Percentiles rank a stretch among this genome's conserved stretches.
These are phyloP conservation scores for Listronotus oregonensis DNA, from an alignment of 1,140 invertebrate genomes.

Conservation along the genomic window DNA sequence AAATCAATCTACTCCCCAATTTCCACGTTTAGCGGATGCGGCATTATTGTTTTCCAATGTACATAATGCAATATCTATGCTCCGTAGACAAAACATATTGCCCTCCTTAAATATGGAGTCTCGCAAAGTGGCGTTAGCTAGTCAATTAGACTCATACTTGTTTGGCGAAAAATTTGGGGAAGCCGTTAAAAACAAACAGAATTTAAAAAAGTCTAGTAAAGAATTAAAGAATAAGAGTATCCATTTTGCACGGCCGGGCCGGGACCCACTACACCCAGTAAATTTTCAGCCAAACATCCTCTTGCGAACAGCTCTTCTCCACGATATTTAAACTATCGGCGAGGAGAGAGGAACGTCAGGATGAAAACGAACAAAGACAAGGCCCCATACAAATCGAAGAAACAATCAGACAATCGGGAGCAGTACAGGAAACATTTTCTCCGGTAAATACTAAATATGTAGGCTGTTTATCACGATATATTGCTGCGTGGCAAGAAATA, in stretches of 20 bases:
- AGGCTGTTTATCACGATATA: neutral
- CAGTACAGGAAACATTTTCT: neutral
- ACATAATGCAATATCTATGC: neutral
- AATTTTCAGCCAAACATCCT: neutral
- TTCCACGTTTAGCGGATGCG: neutral
- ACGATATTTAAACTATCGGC: neutral
- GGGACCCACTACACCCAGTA: neutral
- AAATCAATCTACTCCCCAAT: neutral
- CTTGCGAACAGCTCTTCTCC: neutral
- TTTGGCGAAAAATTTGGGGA: neutral
- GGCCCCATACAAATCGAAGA: neutral
- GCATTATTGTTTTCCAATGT: slow-evolving; percentile 3
- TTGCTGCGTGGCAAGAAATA: slow-evolving; percentile 5
- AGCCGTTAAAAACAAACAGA: neutral
- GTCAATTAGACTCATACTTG: neutral
- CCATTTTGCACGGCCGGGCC: neutral
- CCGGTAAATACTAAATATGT: slow-evolving; percentile 5
- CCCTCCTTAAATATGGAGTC: neutral
- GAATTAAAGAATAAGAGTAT: neutral
- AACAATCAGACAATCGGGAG: neutral
- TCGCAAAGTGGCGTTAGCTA: neutral
- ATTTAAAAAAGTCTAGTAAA: neutral
- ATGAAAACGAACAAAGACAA: neutral
- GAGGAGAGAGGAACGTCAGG: neutral
- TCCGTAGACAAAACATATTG: neutral